These are phyloP conservation scores for Piezodorus guildinii DNA, from an alignment of 1,140 invertebrate species.

Conservation along the genomic window DNA sequence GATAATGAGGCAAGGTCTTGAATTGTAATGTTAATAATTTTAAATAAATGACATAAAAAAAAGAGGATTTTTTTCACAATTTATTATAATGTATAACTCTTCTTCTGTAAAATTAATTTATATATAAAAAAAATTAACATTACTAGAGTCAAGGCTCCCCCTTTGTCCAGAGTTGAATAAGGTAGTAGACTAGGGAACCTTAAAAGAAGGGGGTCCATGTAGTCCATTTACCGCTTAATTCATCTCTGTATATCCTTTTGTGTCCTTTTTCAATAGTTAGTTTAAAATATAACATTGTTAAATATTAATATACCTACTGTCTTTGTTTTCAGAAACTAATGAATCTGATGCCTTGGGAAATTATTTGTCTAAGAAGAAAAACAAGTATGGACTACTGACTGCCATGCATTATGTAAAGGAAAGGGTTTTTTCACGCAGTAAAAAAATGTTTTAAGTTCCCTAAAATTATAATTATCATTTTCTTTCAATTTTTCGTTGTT, in stretches of 20 bases:
- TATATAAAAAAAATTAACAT: too few relatives aligned
- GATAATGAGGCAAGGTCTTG: too few relatives aligned
- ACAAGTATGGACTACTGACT: neutral
- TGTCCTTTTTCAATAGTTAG: neutral
- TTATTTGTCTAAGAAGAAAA: constrained; percentile 1
- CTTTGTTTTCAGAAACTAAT: neutral
- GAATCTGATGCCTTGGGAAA: neutral
- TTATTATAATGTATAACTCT: too few relatives aligned
- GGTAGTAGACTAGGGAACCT: too few relatives aligned
- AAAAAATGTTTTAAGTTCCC: neutral
- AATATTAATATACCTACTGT: neutral
- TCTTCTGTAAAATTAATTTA: too few relatives aligned
- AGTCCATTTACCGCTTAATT: too few relatives aligned
- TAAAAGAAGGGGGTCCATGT: too few relatives aligned
- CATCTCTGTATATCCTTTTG: neutral
- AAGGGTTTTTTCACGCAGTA: neutral
- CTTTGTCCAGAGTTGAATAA: too few relatives aligned
- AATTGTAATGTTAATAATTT: too few relatives aligned
- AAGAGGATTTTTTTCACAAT: too few relatives aligned
- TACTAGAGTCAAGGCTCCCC: too few relatives aligned
- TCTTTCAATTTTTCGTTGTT: neutral
- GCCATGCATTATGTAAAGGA: neutral
- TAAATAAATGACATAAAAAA: too few relatives aligned
- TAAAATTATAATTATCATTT: neutral
- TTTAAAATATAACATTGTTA: neutral